Evolutionary conservation across 2,888 invertebrate species (phyloP), one percentile per base, ranked within the genome.

Genomic region (Lasioglossum leucozonium): DNA sequence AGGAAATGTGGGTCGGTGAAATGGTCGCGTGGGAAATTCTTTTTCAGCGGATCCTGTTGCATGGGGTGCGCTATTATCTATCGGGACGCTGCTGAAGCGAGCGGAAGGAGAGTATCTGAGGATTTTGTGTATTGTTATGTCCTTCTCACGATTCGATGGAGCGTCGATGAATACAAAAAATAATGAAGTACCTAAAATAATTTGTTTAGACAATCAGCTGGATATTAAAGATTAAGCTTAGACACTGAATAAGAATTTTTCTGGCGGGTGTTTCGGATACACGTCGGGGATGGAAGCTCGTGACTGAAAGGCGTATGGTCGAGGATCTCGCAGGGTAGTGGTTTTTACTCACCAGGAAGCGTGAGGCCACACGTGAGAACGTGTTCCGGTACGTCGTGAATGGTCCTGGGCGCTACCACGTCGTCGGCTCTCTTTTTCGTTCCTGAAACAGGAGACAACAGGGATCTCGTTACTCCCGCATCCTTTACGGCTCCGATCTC

Each of bases 311-410:
- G 22, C n/a, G 37, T 67, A 75, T 22, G 26, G 2, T 5, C n/a
- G 62, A 75, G 62, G 22, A 65, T 67, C 34, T 40, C 22, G 51
- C 47, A 8, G 65, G 34, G 30, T 62, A 30, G 16, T 67, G 37
- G 51, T 18, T 16, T 67, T 67, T 16, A 93, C 96, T 96, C 95
- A 97, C 97, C 97, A 95, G 97, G 97, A 93, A 97, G 95, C 94
- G 96, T 96, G 92, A 97, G 96, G 91, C 97, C 97, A 87, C 97
- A 96, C 95, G 96, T 96, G 88, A 97, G 95, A 87, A 97, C 95
- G 93, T 96, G 96, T 94, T 97, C 97, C 84, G 97, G 96, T 91
- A 97, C 94, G 92, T 97, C 97, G 84, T 96, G 95, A 92, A 97
- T 96, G 88, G 96, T 96, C 93, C 96, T 96, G 86, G 97, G 97